Conservation (phyloP, 2,113 vertebrate genomes). For the Tretioscincus oriximinensis region DNA sequence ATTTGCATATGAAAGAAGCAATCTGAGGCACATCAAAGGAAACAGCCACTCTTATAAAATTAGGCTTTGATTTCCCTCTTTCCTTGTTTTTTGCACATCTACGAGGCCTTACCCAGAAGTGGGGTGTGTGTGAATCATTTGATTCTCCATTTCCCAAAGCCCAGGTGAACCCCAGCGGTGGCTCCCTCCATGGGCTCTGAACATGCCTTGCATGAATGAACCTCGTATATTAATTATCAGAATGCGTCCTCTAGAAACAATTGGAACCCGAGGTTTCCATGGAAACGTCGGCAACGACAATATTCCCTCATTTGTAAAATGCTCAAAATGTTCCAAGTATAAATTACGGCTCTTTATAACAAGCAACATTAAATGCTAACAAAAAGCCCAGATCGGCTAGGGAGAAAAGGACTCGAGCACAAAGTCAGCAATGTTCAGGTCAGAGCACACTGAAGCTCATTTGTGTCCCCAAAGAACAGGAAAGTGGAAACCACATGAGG, state of each 20-base stretch:
- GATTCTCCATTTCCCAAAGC: neutral
- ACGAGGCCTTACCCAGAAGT: neutral
- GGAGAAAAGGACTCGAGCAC: neutral
- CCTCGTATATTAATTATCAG: slow-evolving; percentile 61
- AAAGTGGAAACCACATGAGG: no score
- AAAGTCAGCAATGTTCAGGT: neutral
- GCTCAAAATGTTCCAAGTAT: slow-evolving; percentile 38
- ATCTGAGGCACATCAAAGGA: neutral
- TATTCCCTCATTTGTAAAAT: slow-evolving; percentile 57
- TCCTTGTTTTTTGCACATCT: neutral
- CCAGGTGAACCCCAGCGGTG: neutral
- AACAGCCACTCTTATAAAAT: neutral
- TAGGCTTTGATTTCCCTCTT: neutral
- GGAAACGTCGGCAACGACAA: slow-evolving; percentile 60
- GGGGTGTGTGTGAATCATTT: neutral
- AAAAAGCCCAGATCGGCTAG: neutral
- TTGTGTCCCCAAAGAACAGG: neutral
- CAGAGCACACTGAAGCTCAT: neutral
- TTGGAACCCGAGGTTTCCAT: slow-evolving; percentile 68
- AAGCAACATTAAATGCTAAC: neutral
- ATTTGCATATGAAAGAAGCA: neutral
- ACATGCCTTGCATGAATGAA: slow-evolving; percentile 22
- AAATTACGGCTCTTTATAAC: slow-evolving; percentile 27
- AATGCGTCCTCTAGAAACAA: slow-evolving; percentile 52
- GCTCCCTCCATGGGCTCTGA: neutral